Percentiles rank a stretch among this genome's conserved stretches.
phyloP scores from a whole-genome alignment of 2,797 vertebrate genomes.

The Takifugu rubripes region DNA sequence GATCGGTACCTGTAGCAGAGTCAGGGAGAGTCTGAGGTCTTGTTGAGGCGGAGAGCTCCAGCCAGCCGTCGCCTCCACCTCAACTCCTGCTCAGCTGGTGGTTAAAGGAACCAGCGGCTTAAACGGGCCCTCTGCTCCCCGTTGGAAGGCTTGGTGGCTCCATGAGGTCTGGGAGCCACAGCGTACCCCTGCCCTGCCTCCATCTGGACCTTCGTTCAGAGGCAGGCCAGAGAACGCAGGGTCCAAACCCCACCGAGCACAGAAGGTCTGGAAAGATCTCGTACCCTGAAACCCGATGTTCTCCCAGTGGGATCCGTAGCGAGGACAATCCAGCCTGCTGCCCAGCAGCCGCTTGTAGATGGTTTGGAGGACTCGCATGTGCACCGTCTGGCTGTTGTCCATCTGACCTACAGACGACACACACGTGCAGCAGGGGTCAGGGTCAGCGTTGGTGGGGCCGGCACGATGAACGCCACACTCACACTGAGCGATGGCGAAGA shows the following conservation, averaged over 20 bases:
- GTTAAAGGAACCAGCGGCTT: too few species aligned
- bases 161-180: too few species aligned
- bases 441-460: not conserved
- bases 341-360: conserved; percentile 87
- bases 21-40: not conserved
- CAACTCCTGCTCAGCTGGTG: too few species aligned
- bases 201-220: too few species aligned
- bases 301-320: conserved; percentile 91
- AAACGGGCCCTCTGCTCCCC: too few species aligned
- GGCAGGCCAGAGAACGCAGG: too few species aligned
- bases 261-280: not conserved
- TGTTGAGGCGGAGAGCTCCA: too few species aligned
- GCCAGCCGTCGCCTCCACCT: too few species aligned
- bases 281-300: conserved; percentile 95
- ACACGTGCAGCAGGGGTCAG: conserved; percentile 1
- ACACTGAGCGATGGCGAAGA: conserved; percentile 92
- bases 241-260: too few species aligned
- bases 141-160: too few species aligned
- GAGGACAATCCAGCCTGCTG: conserved; percentile 85
- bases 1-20: conserved; percentile 80
- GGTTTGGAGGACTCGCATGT: conserved; percentile 91
- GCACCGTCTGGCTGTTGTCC: conserved; percentile 85
- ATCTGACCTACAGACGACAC: conserved; percentile 77
- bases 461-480: conserved; percentile 55
- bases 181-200: too few species aligned